Evolutionary conservation across 2,797 vertebrate species (phyloP).

Genomic region (Tragelaphus eurycerus): DNA sequence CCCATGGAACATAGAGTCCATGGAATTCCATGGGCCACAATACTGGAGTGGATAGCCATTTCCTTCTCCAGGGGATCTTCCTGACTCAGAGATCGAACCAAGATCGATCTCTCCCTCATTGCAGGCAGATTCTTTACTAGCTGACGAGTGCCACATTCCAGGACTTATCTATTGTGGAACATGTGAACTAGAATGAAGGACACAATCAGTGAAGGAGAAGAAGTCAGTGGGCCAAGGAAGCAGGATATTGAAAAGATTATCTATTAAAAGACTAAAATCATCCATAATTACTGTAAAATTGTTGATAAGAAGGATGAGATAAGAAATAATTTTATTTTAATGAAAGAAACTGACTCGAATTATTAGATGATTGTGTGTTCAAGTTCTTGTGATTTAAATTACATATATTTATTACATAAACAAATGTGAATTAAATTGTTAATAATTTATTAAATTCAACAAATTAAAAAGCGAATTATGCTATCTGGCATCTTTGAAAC

Average conservation of each 20-base stretch:
- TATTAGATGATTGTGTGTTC: not conserved
- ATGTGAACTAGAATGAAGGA: not conserved
- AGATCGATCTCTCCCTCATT: not conserved
- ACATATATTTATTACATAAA: not conserved
- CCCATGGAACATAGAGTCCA: not conserved
- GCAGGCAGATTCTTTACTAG: not conserved
- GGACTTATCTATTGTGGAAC: rapidly evolving
- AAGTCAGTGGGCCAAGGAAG: not conserved
- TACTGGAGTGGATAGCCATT: not conserved
- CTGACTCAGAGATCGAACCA: not conserved
- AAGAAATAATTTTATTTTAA: not conserved
- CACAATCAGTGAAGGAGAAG: not conserved
- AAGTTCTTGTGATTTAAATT: not conserved
- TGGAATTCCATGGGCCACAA: not conserved
- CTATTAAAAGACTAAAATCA: not conserved
- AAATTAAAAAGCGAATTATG: not conserved
- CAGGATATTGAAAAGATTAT: not conserved
- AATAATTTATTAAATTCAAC: not conserved
- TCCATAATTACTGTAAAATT: not conserved
- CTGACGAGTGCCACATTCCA: not conserved
- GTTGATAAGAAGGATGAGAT: not conserved
- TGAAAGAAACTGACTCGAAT: not conserved
- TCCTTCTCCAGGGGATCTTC: not conserved
- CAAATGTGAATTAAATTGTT: not conserved
- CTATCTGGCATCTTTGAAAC: not conserved